These are phyloP conservation scores for Dendroctonus valens DNA, from an alignment of 1,140 invertebrate genomes.

Conservation along the genomic window DNA sequence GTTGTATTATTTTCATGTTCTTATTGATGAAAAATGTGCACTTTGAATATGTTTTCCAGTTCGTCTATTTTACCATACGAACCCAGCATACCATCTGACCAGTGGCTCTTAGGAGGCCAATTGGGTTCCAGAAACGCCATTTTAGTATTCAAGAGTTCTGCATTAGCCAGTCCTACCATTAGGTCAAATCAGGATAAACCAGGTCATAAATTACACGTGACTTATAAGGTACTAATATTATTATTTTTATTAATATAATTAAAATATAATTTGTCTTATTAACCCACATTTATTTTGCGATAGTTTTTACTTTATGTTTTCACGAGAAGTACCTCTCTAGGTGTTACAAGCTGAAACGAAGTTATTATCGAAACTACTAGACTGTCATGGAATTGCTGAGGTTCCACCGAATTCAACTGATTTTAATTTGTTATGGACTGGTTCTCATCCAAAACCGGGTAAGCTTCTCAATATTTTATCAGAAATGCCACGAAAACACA, in stretches of 20 bases:
- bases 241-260: too few relatives aligned
- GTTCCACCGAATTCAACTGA: slow-evolving; percentile 64
- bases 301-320: neutral
- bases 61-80: slow-evolving; percentile 20
- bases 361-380: slow-evolving; percentile 68
- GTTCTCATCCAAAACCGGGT: slow-evolving; percentile 87
- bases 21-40: too few relatives aligned
- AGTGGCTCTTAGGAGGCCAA: slow-evolving; percentile 56
- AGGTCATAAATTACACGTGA: slow-evolving; percentile 70
- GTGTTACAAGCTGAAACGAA: slow-evolving; percentile 74
- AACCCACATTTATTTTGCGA: neutral
- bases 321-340: neutral
- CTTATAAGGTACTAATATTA: slow-evolving; percentile 63
- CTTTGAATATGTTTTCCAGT: slow-evolving; percentile 10
- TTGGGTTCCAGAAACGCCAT: slow-evolving; percentile 56
- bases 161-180: slow-evolving; percentile 51
- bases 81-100: slow-evolving; percentile 34
- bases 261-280: too few relatives aligned
- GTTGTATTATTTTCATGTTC: neutral
- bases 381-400: slow-evolving; percentile 72
- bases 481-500: too few relatives aligned
- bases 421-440: slow-evolving; percentile 89
- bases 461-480: slow-evolving; percentile 5
- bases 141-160: slow-evolving; percentile 59
- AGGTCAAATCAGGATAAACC: slow-evolving; percentile 55